phyloP scores from a whole-genome alignment of 2,888 invertebrate genomes.

The Rhodophaea formosa region DNA sequence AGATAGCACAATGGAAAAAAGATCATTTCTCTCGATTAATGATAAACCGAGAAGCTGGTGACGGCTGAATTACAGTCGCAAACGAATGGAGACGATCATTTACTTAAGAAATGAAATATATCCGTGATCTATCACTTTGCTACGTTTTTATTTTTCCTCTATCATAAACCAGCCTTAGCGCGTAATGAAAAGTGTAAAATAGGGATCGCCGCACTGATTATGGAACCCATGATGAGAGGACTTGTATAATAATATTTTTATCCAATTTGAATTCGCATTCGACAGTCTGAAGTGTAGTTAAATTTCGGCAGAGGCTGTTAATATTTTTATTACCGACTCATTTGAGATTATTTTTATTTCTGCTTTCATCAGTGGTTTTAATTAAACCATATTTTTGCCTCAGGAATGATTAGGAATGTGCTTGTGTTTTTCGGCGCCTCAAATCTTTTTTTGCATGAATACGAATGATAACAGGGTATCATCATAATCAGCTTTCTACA shows the following conservation, averaged over 20 bases:
- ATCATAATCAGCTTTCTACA: too few relatives aligned
- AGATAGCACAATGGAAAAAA: too few relatives aligned
- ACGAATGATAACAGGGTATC: too few relatives aligned
- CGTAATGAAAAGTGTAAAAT: constrained; percentile 57
- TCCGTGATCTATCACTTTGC: neutral
- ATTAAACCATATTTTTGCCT: too few relatives aligned
- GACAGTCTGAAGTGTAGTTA: constrained; percentile 5
- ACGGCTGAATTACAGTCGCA: too few relatives aligned
- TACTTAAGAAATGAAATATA: neutral
- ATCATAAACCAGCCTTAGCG: constrained; percentile 42
- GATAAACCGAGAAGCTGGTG: too few relatives aligned
- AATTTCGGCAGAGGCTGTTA: neutral
- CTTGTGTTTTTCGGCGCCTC: too few relatives aligned
- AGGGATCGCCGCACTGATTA: constrained; percentile 35
- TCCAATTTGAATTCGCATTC: constrained; percentile 12
- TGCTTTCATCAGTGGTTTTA: too few relatives aligned
- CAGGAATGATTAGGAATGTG: too few relatives aligned
- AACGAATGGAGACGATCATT: too few relatives aligned
- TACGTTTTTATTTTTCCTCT: constrained; percentile 8
- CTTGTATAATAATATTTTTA: constrained; percentile 15
- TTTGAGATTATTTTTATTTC: neutral
- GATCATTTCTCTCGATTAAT: too few relatives aligned
- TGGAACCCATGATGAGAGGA: constrained; percentile 13
- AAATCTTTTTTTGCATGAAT: too few relatives aligned
- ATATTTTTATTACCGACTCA: neutral